These are phyloP conservation scores for Chrosomus eos DNA, from an alignment of 2,797 vertebrate genomes.

Conservation along the genomic window DNA sequence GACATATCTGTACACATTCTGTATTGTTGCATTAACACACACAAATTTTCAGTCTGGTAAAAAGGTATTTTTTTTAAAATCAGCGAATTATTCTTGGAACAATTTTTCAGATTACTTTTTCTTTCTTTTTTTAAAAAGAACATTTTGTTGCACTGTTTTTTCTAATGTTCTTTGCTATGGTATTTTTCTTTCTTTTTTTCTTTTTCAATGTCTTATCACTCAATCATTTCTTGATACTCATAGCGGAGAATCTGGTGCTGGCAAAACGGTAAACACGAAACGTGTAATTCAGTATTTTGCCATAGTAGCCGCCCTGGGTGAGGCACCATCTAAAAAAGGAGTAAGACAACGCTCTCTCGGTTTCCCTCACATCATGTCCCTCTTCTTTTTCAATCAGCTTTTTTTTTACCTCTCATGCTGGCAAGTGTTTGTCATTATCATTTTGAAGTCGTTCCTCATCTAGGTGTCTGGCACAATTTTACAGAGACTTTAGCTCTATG, in stretches of 20 bases:
- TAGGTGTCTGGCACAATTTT: slow-evolving; percentile 12
- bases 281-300: slow-evolving; percentile 99
- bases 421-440: slow-evolving; percentile 44
- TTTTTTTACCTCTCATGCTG: slow-evolving; percentile 39
- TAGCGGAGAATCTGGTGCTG: slow-evolving; percentile 99
- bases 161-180: slow-evolving; percentile 24
- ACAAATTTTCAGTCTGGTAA: neutral
- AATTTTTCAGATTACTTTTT: neutral
- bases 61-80: neutral
- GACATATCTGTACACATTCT: neutral
- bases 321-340: slow-evolving; percentile 91
- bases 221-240: slow-evolving; percentile 67
- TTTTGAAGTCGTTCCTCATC: slow-evolving; percentile 27
- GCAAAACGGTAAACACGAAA: slow-evolving; percentile 99
- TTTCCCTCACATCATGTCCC: slow-evolving; percentile 25
- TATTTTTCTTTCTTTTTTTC: slow-evolving; percentile 9
- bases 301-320: slow-evolving; percentile 95
- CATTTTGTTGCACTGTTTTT: slow-evolving; percentile 10
- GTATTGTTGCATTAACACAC: neutral
- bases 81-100: neutral
- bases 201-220: slow-evolving; percentile 71
- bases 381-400: slow-evolving; percentile 10
- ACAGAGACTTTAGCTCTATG: neutral
- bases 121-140: neutral
- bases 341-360: slow-evolving; percentile 79